Evolutionary conservation across 2,113 vertebrate genomes (phyloP).

Genomic region (Osmerus mordax): DNA sequence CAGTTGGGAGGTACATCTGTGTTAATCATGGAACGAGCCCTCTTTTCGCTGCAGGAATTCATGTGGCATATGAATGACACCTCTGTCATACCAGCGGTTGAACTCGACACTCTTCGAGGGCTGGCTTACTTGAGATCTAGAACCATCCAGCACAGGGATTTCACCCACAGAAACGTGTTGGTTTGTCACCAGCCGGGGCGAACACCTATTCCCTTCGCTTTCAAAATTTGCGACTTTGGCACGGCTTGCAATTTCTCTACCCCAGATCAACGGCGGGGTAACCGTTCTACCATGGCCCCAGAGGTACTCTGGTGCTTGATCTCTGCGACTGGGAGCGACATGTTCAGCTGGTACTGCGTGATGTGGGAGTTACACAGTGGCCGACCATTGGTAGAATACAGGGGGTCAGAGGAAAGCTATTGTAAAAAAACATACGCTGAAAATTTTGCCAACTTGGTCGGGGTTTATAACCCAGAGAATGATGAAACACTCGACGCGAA

Average conservation of each 20-base stretch:
- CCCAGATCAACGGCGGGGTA: no score
- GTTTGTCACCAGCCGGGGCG: no score
- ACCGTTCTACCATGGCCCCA: no score
- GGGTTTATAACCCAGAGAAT: neutral
- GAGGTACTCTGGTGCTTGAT: no score
- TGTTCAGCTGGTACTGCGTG: neutral
- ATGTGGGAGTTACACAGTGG: neutral
- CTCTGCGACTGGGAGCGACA: neutral
- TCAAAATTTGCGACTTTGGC: no score
- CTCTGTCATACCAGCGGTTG: neutral
- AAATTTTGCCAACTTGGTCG: neutral
- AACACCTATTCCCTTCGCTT: no score
- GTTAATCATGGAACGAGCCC: neutral
- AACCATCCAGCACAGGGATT: no score
- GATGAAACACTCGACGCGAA: accelerated
- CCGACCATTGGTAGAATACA: neutral
- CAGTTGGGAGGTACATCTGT: neutral
- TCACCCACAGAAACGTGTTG: no score
- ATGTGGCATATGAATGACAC: neutral
- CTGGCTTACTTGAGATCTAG: neutral
- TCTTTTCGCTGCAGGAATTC: neutral
- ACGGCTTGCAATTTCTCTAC: no score
- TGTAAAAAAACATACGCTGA: neutral
- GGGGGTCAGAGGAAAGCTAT: neutral
- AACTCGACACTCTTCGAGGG: neutral